A percentile compares a stretch with the other conserved stretches of the same genome.
These are phyloP conservation scores for Upupa epops DNA, from an alignment of 2,113 vertebrate species.

Conservation along the genomic window DNA sequence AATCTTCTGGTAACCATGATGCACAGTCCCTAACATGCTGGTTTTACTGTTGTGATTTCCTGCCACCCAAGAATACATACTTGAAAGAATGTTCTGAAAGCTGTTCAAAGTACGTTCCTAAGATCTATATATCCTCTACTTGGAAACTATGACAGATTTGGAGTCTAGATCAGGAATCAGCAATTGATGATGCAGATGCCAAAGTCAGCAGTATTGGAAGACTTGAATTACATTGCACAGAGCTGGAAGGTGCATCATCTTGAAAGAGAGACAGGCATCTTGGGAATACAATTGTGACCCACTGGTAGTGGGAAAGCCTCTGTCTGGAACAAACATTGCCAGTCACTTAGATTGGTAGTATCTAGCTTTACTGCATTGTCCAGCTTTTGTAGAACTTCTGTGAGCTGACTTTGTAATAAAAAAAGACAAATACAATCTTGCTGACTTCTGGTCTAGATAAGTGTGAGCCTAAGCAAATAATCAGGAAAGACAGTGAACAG, in stretches of 20 bases:
- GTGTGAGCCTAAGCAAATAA: conserved; percentile 4
- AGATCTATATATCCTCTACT: conserved; percentile 67
- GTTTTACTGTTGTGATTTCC: conserved; percentile 66
- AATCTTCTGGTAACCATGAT: conserved; percentile 69
- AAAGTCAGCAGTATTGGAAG: conserved; percentile 22
- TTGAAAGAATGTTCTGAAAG: conserved; percentile 72
- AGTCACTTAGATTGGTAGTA: conserved; percentile 2
- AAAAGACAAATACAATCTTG: conserved; percentile 35
- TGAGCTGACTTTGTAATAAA: conserved; percentile 18
- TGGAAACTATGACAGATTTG: conserved; percentile 52
- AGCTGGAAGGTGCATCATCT: conserved; percentile 15
- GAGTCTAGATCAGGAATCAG: conserved; percentile 69
- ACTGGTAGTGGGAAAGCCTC: neutral
- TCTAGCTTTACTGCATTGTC: conserved; percentile 19
- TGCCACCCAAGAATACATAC: conserved; percentile 65
- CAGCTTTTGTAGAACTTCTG: conserved; percentile 41
- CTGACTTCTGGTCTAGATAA: conserved; percentile 65
- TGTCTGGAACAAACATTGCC: conserved; percentile 5
- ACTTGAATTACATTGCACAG: neutral
- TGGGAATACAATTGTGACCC: neutral
- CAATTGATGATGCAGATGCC: conserved; percentile 26
- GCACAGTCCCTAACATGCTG: conserved; percentile 66
- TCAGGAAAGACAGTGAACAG: neutral
- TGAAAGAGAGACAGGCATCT: neutral
- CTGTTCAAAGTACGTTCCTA: conserved; percentile 69